A percentile compares a stretch with the other conserved stretches of the same genome.
Conservation (phyloP, 35 echinoderm and acorn worm genomes). For the Apostichopus californicus region DNA sequence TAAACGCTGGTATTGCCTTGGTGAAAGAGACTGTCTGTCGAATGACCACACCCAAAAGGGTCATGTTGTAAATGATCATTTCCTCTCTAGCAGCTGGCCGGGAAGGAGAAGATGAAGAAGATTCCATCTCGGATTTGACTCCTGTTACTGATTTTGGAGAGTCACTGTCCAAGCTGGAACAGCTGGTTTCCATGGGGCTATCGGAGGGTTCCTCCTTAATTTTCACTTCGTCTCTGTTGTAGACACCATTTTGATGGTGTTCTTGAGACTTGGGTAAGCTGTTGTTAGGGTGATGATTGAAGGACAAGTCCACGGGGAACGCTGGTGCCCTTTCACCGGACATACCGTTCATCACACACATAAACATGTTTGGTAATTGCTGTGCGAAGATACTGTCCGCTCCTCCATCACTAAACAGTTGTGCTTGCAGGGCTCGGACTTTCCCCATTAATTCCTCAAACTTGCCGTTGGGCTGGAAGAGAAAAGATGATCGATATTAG, state of each 20-base stretch:
- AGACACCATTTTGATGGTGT: constrained; percentile 30
- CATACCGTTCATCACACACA: constrained; percentile 51
- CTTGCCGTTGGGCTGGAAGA: constrained; percentile 83
- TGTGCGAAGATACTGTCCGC: constrained; percentile 33
- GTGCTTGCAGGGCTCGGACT: constrained; percentile 59
- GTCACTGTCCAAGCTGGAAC: constrained; percentile 50
- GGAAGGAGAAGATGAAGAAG: neutral
- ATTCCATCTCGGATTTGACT: constrained; percentile 11
- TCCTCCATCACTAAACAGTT: constrained; percentile 45
- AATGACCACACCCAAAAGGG: constrained; percentile 90
- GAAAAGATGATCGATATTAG: neutral
- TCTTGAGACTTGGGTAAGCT: constrained; percentile 19
- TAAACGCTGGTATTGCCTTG: constrained; percentile 93
- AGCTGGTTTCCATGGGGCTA: constrained; percentile 61
- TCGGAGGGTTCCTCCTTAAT: constrained; percentile 73
- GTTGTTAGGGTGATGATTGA: neutral
- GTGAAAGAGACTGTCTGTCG: constrained; percentile 97
- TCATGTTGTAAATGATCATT: constrained; percentile 99
- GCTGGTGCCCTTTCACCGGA: constrained; percentile 37
- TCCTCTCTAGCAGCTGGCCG: constrained; percentile 51
- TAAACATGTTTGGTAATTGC: constrained; percentile 51
- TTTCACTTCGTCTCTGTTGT: constrained; percentile 61
- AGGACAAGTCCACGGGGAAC: constrained; percentile 50
- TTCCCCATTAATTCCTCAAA: constrained; percentile 90
- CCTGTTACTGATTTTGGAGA: constrained; percentile 35